phyloP scores from a whole-genome alignment of 2,888 invertebrate genomes.

The Heliothis peltigera region DNA sequence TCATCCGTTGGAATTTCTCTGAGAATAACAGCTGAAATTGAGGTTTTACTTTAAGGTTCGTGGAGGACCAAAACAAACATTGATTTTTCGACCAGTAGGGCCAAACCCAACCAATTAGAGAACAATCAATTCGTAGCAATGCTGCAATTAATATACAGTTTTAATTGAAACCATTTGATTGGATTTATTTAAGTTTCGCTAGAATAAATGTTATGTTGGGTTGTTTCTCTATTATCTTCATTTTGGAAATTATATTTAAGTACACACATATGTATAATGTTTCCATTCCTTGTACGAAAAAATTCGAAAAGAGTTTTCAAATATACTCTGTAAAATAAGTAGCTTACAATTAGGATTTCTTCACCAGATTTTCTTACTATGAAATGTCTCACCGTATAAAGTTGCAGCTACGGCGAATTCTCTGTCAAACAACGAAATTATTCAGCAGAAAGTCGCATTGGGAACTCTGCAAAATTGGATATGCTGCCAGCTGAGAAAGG shows the following conservation, averaged over 20 bases:
- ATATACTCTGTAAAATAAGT: not conserved
- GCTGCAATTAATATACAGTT: conserved; percentile 12
- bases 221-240: conserved; percentile 18
- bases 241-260: not conserved
- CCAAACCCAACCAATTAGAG: conserved; percentile 4
- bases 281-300: not conserved
- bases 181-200: conserved; percentile 7
- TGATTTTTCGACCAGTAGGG: not conserved
- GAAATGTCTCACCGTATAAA: conserved; percentile 33
- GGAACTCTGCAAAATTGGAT: conserved; percentile 48
- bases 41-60: not conserved
- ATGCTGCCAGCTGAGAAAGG: conserved; percentile 29
- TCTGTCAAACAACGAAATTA: conserved; percentile 53
- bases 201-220: conserved; percentile 23
- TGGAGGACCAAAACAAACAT: not conserved
- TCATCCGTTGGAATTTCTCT: not conserved
- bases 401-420: conserved; percentile 35
- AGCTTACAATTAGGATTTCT: not conserved
- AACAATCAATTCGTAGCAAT: conserved; percentile 3
- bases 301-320: not conserved
- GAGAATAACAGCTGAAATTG: not conserved
- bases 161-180: conserved; percentile 19
- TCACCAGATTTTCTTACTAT: conserved; percentile 4
- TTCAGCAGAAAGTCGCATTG: conserved; percentile 48
- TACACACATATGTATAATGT: not conserved